Evolutionary conservation across 2,888 invertebrate genomes (phyloP), one percentile per base, ranked within the genome.

Genomic region (Ophioninae sp.): DNA sequence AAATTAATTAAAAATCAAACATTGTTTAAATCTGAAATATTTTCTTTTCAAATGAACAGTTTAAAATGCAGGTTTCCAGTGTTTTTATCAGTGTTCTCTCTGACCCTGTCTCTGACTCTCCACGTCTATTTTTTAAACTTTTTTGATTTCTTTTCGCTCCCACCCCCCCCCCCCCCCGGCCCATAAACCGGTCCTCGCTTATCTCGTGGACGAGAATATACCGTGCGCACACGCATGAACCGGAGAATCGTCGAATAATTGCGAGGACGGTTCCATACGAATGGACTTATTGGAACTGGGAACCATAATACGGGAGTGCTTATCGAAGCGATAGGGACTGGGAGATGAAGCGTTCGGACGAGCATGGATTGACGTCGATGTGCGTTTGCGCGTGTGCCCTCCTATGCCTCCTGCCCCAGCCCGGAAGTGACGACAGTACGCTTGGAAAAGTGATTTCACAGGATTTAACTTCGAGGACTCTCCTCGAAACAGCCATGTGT

Each of bases 381-480:
- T 64, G 9, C 10, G 9, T 61, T 1, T 39, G 22, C 7, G 13
- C 22, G 64, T 65, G 39, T 30, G 30, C 30, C 37, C 51, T 56
- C 23, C 39, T 51, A 56, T 81, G 67, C 61, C 20, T 22, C 17
- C 61, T 30, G 68, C 23, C 10, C 59, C 23, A 56, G 56, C 23
- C 73, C 67, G 81, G 81, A 81, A 81, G 77, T 77, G 56, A 37
- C 20, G 37, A 30, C 13, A 30, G 30, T 59, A 30, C 20, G 13
- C 51, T 10, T 5, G 17, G 51, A 51, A 51, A 51, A 5, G 17
- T 51, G 51, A 51, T 51, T 51, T 13, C 17, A 17, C 13, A 13
- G 51, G 51, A 51, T 51, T 51, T 5, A 17, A 0, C 51, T 51
- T 51, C 51, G 51, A 51, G 51, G 13, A 13, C 51, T 17, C 13